Conservation (phyloP, 2,113 vertebrate genomes). For the Craseonycteris thonglongyai region DNA sequence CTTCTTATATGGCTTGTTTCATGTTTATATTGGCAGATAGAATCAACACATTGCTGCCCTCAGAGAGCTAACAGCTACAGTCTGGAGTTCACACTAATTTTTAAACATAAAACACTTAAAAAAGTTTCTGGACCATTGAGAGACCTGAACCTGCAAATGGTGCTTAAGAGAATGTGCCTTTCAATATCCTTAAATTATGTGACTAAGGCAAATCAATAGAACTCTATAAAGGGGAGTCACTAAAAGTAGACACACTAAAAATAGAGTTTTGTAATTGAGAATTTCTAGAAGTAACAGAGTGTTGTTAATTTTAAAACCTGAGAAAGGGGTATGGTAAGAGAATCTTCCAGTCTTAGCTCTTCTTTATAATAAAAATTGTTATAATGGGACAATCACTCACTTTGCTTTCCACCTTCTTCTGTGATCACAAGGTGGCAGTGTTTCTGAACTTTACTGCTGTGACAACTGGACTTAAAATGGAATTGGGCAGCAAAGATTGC, state of each 20-base stretch:
- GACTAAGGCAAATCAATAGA: background rate
- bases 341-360: background rate
- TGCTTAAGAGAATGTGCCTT: background rate
- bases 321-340: background rate
- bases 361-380: background rate
- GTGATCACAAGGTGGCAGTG: conserved; percentile 56
- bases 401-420: background rate
- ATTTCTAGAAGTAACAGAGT: background rate
- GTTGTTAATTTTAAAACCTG: background rate
- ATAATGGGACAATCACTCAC: background rate
- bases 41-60: background rate
- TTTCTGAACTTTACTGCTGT: conserved; percentile 14
- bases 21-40: background rate
- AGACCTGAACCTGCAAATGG: background rate
- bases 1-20: background rate
- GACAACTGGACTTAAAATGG: background rate
- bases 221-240: background rate
- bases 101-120: background rate
- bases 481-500: background rate
- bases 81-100: background rate
- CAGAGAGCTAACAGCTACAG: fast-evolving
- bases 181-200: background rate
- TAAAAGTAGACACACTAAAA: background rate
- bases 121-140: background rate
- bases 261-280: background rate